These are phyloP conservation scores for Laspeyria flexula DNA, from an alignment of 2,888 invertebrate species.

Conservation along the genomic window DNA sequence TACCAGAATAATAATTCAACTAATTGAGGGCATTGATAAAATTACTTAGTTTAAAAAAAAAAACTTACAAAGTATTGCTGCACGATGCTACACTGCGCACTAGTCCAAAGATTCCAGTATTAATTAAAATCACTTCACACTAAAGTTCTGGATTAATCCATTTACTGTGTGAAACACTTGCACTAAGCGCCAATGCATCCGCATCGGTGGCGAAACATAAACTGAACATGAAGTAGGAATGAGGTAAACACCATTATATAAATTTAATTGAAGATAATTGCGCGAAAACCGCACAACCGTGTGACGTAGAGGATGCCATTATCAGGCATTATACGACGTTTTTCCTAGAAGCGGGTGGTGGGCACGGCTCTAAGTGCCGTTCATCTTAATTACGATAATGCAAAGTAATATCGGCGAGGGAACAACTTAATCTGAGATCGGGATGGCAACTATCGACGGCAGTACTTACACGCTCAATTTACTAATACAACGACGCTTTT, in stretches of 20 bases:
- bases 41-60: constrained; percentile 23
- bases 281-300: constrained; percentile 64
- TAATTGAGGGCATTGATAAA: constrained; percentile 40
- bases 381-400: constrained; percentile 68
- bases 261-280: constrained; percentile 77
- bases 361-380: constrained; percentile 55
- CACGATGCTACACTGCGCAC: constrained; percentile 5
- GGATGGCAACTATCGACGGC: constrained; percentile 8
- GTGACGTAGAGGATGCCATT: constrained; percentile 62
- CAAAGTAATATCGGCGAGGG: constrained; percentile 40
- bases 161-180: constrained; percentile 12
- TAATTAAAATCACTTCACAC: constrained; percentile 19
- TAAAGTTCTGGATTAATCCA: constrained; percentile 32
- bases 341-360: constrained; percentile 55
- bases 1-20: constrained; percentile 33
- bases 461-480: constrained; percentile 6
- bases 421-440: constrained; percentile 25
- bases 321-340: constrained; percentile 47
- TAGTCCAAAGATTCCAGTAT: constrained; percentile 22
- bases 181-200: constrained; percentile 24
- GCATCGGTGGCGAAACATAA: constrained; percentile 49
- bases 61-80: constrained; percentile 31
- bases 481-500: constrained; percentile 1
- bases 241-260: constrained; percentile 73
- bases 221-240: constrained; percentile 62